These are phyloP conservation scores for Onychomys torridus DNA, from an alignment of 2,797 vertebrate genomes.

Conservation along the genomic window DNA sequence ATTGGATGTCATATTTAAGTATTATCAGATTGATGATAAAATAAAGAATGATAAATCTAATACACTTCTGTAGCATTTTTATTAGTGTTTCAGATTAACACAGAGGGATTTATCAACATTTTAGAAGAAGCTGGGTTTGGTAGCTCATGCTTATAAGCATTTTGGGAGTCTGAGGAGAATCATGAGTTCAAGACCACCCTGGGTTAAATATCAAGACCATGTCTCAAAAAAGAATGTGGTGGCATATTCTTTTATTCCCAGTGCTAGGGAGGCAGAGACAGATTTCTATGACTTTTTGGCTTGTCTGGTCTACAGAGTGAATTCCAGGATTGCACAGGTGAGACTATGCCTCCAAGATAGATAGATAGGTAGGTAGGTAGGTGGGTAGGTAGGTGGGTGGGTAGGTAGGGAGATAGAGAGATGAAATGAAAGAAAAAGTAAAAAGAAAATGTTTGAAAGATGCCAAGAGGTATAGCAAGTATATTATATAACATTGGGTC, in stretches of 20 bases:
- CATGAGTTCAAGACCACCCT: background rate
- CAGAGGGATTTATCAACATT: constrained; percentile 38
- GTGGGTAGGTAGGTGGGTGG: fast-evolving
- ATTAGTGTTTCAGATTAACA: constrained; percentile 33
- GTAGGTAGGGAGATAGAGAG: background rate
- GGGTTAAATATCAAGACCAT: background rate
- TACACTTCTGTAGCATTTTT: constrained; percentile 24
- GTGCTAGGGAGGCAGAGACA: background rate
- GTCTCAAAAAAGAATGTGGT: background rate
- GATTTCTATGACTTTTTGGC: background rate
- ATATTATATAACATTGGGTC: constrained; percentile 28
- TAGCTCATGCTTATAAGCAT: background rate
- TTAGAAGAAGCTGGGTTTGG: background rate
- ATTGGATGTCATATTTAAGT: background rate
- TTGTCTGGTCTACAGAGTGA: background rate
- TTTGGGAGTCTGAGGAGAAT: background rate
- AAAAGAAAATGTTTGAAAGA: background rate
- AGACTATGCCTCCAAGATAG: background rate
- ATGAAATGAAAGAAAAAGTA: background rate
- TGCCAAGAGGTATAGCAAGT: background rate
- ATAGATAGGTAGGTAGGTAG: too few species aligned
- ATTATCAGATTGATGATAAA: constrained; percentile 8
- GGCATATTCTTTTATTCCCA: background rate
- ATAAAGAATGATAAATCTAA: constrained; percentile 38
- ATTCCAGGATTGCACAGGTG: background rate